phyloP scores from a whole-genome alignment of 2,888 invertebrate genomes.

The Leptothorax acervorum region DNA sequence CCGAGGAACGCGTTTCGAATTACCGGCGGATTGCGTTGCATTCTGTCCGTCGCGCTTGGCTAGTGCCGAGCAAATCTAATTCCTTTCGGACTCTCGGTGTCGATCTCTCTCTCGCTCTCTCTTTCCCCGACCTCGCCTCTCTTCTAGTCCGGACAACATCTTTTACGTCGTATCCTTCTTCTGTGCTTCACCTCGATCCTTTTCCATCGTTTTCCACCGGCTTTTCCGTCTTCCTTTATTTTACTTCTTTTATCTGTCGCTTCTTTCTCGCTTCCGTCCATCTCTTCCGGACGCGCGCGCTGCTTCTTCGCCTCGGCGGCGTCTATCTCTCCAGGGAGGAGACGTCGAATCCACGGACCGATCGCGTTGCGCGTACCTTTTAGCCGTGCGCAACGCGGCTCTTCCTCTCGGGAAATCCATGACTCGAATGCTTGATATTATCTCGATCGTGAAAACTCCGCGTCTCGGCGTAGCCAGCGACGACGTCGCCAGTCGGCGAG shows the following conservation, averaged over 20 bases:
- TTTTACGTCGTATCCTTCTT: slow-evolving; percentile 37
- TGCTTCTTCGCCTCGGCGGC: slow-evolving; percentile 64
- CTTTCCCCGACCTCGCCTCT: slow-evolving; percentile 21
- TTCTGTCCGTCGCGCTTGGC: slow-evolving; percentile 83
- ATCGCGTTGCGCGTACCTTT: slow-evolving; percentile 75
- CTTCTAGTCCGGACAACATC: slow-evolving; percentile 27
- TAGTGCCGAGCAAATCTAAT: slow-evolving; percentile 82
- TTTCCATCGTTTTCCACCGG: slow-evolving; percentile 13
- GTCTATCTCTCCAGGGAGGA: slow-evolving; percentile 69
- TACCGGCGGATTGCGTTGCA: slow-evolving; percentile 83
- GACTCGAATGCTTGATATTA: slow-evolving; percentile 73
- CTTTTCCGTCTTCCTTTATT: slow-evolving; percentile 37
- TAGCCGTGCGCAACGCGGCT: slow-evolving; percentile 70
- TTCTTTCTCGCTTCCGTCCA: slow-evolving; percentile 39
- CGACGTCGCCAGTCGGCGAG: slow-evolving; percentile 36
- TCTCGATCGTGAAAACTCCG: slow-evolving; percentile 67
- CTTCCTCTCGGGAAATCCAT: slow-evolving; percentile 77
- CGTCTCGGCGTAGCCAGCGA: slow-evolving; percentile 28
- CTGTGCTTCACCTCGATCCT: slow-evolving; percentile 24
- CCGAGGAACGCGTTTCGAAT: slow-evolving; percentile 82
- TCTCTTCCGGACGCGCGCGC: slow-evolving; percentile 21
- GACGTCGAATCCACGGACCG: slow-evolving; percentile 74
- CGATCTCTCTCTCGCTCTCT: slow-evolving; percentile 61
- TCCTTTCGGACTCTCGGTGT: slow-evolving; percentile 75
- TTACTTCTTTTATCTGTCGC: slow-evolving; percentile 52